Base-by-base conservation (phyloP, 2,888 invertebrate genomes). In the Chrysolina oricalcia region DNA sequence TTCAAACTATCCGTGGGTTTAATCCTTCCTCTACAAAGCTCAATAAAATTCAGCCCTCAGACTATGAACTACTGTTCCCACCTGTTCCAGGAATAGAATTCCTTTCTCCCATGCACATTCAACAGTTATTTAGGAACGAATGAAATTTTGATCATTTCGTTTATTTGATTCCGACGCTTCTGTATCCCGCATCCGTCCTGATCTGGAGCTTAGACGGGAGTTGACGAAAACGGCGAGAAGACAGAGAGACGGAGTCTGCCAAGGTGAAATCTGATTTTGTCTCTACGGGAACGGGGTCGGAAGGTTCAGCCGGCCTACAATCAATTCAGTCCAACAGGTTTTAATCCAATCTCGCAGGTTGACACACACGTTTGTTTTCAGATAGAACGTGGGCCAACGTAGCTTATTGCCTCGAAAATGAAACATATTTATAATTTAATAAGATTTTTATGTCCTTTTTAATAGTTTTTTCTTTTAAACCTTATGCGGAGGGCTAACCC, bases 121-220 rank as follows among this genome's bases (percentile, higher is more conserved):
- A 53, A 19, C 53, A 53, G 5, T 21, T 13, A 21, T 21, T 21
- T 5, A 21, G 53, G 13, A 53, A 21, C 19, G 11, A 53, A 53
- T 53, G 21, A 53, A 53, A 53, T 21, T 19, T 53, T 53, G 53
- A 53, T 53, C 53, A 53, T 53, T 53, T 53, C 53, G 21, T 53
- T 53, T 11, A 53, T 53, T 23, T 5, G 13, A 21, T 53, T 53
- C 53, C 17, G 48, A 48, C n/a, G 48, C 53, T 53, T 19, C 53
- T 21, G 19, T 10, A 19, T 10, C 53, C 17, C n/a, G 48, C 13
- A 48, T 48, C 9, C 17, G 48, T 11, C 17, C 10, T 9, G 17
- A n/a, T n/a, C n/a, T n/a, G n/a, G n/a, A 48, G 10, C 2, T 56
- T 5, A 13, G 56, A 11, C 10, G 21, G 23, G 23, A 56, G 21